Conservation (phyloP, 2,888 invertebrate species). For the Hanleya hanleyi region DNA sequence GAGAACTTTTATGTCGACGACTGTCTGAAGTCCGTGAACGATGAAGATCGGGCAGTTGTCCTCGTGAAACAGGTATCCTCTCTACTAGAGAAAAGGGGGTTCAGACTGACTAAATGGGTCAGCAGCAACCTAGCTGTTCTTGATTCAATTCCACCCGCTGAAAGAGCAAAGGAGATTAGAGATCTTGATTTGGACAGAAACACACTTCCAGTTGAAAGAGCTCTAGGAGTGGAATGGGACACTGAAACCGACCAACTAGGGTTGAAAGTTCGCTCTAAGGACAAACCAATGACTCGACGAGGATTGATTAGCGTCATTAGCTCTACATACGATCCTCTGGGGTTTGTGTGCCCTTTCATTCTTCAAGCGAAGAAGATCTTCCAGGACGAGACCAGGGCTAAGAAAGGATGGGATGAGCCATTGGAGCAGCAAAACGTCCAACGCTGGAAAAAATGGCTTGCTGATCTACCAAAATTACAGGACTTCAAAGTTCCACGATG, state of each 20-base stretch:
- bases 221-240: neutral
- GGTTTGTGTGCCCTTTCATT: neutral
- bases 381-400: neutral
- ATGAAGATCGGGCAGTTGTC: constrained; percentile 17
- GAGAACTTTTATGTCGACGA: constrained; percentile 30
- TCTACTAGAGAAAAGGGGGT: constrained; percentile 17
- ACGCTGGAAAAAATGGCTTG: neutral
- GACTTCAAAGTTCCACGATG: neutral
- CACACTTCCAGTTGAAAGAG: neutral
- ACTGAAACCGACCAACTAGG: neutral
- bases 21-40: constrained; percentile 26
- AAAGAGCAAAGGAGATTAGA: neutral
- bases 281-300: constrained; percentile 4
- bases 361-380: neutral
- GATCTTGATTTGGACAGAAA: too few relatives aligned
- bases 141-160: neutral
- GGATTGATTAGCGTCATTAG: neutral
- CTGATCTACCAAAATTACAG: neutral
- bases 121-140: neutral
- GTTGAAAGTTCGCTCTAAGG: neutral
- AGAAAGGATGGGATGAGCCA: neutral
- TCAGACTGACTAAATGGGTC: neutral
- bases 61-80: constrained; percentile 17
- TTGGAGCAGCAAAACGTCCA: neutral
- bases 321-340: constrained; percentile 8